Evolutionary conservation across 2,113 vertebrate species (phyloP), one percentile per base, ranked within the genome.

Genomic region (Isichthys henryi): DNA sequence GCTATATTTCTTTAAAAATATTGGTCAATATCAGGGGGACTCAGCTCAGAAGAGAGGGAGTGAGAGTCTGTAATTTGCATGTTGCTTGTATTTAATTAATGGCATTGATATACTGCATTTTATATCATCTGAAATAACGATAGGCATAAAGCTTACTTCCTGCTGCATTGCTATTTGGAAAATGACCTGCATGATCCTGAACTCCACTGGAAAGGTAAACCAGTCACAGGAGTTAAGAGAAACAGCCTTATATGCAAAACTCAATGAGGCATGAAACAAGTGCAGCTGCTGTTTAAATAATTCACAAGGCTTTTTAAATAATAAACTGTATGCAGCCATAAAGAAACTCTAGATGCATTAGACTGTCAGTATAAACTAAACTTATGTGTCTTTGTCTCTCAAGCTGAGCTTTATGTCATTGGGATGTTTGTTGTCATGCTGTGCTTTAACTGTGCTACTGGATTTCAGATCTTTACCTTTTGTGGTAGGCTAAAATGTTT

Each of bases 221-320:
- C 74, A 80, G 35, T 80, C 74, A 80, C 35, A 39, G 31, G 17
- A 39, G 74, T 80, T 80, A 43, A 80, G 35, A 80, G 74, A 4
- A 70, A 70, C 62, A 70, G 62, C 74, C 35, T 80, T 80, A 80
- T 39, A 80, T 80, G 74, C 31, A 80, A 80, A 39, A 80, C 74
- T 80, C 74, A 43, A 80, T 43, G 74, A 80, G 74, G 74, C 74
- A 80, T 80, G 17, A 80, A 80, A 80, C 74, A 80, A 80, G 74
- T 39, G 74, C 74, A 80, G 74, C 35, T 43, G 35, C 74, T 80
- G 31, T 80, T 80, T 80, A 80, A 80, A 80, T 80, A 80, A 80
- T 43, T 80, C 74, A 80, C 74, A 19, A 17, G 74, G 74, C 74
- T 43, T 80, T 80, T 80, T 80, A 80, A 43, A 80, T 80, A 80